These are phyloP conservation scores for Holotrichia oblita DNA, from an alignment of 1,140 invertebrate species.

Conservation along the genomic window DNA sequence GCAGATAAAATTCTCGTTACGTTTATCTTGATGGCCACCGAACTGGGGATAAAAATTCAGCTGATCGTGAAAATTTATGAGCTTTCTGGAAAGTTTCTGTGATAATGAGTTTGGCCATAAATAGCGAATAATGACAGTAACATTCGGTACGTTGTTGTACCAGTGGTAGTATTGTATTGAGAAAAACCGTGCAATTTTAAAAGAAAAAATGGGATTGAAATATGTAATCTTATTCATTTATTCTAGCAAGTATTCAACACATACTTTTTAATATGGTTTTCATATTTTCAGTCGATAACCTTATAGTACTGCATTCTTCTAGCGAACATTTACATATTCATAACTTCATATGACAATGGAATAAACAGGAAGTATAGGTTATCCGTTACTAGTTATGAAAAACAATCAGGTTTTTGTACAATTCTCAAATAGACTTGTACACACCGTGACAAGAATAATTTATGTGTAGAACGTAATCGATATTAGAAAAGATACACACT, in stretches of 20 bases:
- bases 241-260: background rate
- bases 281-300: background rate
- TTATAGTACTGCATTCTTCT: background rate
- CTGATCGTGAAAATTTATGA: conserved; percentile 31
- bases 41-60: conserved; percentile 13
- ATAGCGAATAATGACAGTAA: conserved; percentile 1
- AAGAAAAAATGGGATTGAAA: background rate
- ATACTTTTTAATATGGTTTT: background rate
- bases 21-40: conserved; percentile 23
- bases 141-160: background rate
- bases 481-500: no score
- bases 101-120: conserved; percentile 14
- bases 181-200: background rate
- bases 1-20: conserved; percentile 32
- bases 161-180: background rate
- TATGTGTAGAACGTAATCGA: no score
- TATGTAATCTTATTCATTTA: no score
- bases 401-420: background rate
- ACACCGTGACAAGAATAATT: background rate
- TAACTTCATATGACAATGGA: background rate
- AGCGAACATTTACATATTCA: background rate
- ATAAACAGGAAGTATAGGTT: background rate
- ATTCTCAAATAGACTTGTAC: background rate
- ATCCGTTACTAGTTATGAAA: conserved; percentile 20
- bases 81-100: conserved; percentile 15